Evolutionary conservation across 1,140 invertebrate genomes (phyloP).

Genomic region (Bombus waltoni): DNA sequence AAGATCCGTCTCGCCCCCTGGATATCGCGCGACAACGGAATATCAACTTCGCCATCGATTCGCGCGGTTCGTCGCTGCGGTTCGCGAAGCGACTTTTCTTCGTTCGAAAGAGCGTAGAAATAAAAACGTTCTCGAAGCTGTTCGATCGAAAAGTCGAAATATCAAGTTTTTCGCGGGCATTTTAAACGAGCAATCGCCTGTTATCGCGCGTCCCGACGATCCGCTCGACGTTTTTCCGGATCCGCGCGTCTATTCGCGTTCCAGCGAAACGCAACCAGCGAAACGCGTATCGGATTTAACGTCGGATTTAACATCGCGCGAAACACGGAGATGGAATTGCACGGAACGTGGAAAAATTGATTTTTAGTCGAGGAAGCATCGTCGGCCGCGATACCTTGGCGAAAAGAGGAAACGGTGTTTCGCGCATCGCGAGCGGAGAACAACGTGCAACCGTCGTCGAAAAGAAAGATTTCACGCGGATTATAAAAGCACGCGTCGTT

Average conservation of each 20-base stretch:
- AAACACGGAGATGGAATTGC: background rate
- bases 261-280: background rate
- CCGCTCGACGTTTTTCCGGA: background rate
- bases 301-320: constrained; percentile 1
- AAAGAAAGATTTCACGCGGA: background rate
- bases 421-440: background rate
- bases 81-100: too few relatives aligned
- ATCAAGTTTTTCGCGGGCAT: background rate
- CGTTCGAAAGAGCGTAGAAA: too few relatives aligned
- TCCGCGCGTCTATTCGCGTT: background rate
- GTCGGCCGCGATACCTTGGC: background rate
- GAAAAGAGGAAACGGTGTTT: background rate
- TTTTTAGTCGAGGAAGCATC: background rate
- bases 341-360: background rate
- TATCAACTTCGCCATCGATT: too few relatives aligned
- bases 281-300: constrained; percentile 8
- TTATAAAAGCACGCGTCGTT: background rate
- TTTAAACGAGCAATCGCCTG: background rate
- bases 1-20: too few relatives aligned
- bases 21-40: too few relatives aligned
- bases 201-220: background rate
- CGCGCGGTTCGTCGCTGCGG: too few relatives aligned
- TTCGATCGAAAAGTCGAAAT: too few relatives aligned
- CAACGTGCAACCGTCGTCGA: background rate
- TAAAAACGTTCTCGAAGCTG: fast-evolving